These are phyloP conservation scores for Caloenas nicobarica DNA, from an alignment of 2,113 vertebrate genomes.

Conservation along the genomic window DNA sequence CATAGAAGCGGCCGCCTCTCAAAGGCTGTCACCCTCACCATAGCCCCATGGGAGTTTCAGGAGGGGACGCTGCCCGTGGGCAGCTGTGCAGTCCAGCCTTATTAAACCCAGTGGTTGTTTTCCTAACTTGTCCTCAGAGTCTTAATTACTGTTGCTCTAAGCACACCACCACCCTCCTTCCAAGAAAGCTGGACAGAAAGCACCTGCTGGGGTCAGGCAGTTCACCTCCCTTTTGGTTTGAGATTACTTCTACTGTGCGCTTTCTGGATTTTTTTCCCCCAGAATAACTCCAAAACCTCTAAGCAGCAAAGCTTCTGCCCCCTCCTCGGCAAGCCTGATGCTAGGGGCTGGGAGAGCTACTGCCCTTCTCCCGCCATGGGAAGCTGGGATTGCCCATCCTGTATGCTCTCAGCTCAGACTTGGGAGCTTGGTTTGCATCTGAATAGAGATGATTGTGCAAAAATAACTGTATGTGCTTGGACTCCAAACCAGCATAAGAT, in stretches of 20 bases:
- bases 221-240: not conserved
- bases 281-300: not conserved
- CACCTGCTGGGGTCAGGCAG: constrained; percentile 42
- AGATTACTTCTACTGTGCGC: not conserved
- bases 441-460: not conserved
- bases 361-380: not conserved
- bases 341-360: not conserved
- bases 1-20: fast-evolving
- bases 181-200: constrained; percentile 8
- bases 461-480: not conserved
- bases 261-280: not conserved
- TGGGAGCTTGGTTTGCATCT: not conserved
- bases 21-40: not conserved
- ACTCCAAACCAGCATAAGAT: not conserved
- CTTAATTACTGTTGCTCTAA: constrained; percentile 45
- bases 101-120: constrained; percentile 41
- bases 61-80: not conserved
- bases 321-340: not conserved
- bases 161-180: not conserved
- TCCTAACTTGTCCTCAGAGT: constrained; percentile 21
- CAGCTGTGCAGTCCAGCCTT: not conserved
- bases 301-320: not conserved
- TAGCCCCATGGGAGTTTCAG: fast-evolving
- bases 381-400: not conserved
- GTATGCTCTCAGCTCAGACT: not conserved